Base-by-base conservation (phyloP, 2,797 vertebrate genomes). In the Macrochelys suwanniensis region DNA sequence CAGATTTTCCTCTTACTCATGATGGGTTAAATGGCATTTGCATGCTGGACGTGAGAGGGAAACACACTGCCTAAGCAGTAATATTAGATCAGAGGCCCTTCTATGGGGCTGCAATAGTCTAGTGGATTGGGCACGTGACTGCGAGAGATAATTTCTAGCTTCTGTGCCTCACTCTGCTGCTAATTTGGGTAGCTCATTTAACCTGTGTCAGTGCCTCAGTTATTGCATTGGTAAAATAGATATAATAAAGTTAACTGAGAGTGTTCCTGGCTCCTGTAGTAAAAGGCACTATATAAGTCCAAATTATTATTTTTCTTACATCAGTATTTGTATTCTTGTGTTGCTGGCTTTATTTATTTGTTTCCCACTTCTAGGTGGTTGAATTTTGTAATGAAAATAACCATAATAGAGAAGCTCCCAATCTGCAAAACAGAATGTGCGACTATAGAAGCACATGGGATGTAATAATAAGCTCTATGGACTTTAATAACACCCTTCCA, bases 331-430 rank as follows among this genome's bases (percentile, higher is more conserved):
- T 61, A 45, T 57, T 42, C 31, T 82, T 85, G 25, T 16, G 12
- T 28, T 23, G 6, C 19, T 77, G 5, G 28, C 25, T 78, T 65
- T 28, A 89, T 88, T 87, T 54, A 31, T 83, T 56, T 74, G 42
- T 47, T 59, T 90, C 84, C 53, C 92, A 87, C 80, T 88, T 93
- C 85, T 94, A 98, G 98, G 96, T 98, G 68, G 97, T 92, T 78
- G 96, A 98, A 80, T 98, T 98, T 95, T 98, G 98, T 87, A 88
- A 95, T 6, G 84, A 97, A 87, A 89, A 82, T 19, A 97, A 96
- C 25, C 98, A 98, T 91, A 98, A 98, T 71, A 78, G n/a, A 83
- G 97, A 98, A 87, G 98, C 98, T 77, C 98, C 97, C 88, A 98
- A 96, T 90, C 92, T 97, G 26, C 98, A 98, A 91, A 98, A 98